Evolutionary conservation across 2,113 vertebrate species (phyloP), one percentile per base, ranked within the genome.

Genomic region (Prolemur simus): DNA sequence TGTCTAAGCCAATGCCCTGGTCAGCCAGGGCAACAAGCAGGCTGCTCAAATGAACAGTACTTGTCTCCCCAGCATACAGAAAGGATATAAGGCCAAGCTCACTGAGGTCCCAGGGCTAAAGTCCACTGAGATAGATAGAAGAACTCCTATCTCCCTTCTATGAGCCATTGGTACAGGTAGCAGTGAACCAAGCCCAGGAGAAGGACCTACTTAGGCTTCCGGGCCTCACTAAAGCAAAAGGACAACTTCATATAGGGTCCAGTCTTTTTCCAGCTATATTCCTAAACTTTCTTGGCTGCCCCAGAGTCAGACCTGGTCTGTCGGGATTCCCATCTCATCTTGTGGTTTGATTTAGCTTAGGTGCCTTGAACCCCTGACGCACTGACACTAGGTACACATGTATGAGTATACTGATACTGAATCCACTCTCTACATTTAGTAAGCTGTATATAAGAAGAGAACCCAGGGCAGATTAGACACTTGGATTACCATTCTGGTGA

Each of bases 191-290:
- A 78, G n/a, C 60, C 60, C 8, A 52, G 15, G 17, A 86, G 60
- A 76, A 91, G 77, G 20, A 20, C 13, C 52, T 47, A 49, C 4
- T 37, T 54, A 49, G 52, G 83, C 11, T 87, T 91, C 56, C 27
- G 90, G 27, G 37, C 37, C 52, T 92, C 81, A 85, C 58, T 76
- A 76, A 92, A 92, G 80, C 71, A 92, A 97, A 96, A 89, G 54
- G 78, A 83, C 49, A 87, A 90, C 52, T 81, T 95, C 80, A 69
- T 37, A 68, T 11, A 81, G 17, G 87, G 23, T 39, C 77, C 23
- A 37, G 49, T 83, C 82, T 64, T 87, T 39, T 89, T 90, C 25
- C 27, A 90, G 60, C 42, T 77, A 63, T 42, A 78, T 85, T 74
- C 17, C 34, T 90, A 92, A 84, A 9, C 32, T 86, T 49, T 29